Percentiles rank a stretch among this genome's conserved stretches.
phyloP scores from a whole-genome alignment of 2,888 invertebrate species.

The Andrena dorsata region DNA sequence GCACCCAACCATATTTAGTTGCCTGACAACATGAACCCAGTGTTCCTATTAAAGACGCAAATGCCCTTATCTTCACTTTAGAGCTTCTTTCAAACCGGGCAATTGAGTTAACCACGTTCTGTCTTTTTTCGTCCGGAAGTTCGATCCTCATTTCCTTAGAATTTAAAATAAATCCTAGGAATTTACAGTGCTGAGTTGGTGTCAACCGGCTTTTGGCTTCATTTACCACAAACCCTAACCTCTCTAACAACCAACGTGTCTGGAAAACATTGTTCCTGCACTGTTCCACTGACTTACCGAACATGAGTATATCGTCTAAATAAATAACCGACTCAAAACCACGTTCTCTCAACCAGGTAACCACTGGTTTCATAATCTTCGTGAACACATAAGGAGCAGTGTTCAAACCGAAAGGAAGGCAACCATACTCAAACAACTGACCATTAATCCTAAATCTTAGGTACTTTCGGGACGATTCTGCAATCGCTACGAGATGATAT shows the following conservation, averaged over 20 bases:
- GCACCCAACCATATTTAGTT: background rate
- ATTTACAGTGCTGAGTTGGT: too few relatives aligned
- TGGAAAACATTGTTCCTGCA: background rate
- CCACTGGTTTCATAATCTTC: background rate
- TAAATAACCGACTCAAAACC: background rate
- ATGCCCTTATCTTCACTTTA: too few relatives aligned
- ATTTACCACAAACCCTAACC: background rate
- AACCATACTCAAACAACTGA: background rate
- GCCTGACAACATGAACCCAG: background rate
- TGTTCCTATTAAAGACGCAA: background rate
- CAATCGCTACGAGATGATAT: background rate
- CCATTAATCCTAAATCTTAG: background rate
- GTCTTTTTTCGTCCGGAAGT: background rate
- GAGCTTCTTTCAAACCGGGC: too few relatives aligned
- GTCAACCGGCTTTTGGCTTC: too few relatives aligned
- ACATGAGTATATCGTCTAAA: background rate
- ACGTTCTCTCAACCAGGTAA: background rate
- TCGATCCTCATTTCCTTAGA: background rate
- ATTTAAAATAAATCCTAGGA: too few relatives aligned
- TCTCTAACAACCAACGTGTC: background rate
- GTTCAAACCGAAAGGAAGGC: too few relatives aligned
- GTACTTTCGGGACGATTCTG: background rate
- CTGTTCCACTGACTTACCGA: background rate
- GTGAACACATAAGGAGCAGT: background rate
- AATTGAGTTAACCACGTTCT: too few relatives aligned